Evolutionary conservation across 2,888 invertebrate genomes (phyloP).

Genomic region (Neoitamus cyanurus): DNA sequence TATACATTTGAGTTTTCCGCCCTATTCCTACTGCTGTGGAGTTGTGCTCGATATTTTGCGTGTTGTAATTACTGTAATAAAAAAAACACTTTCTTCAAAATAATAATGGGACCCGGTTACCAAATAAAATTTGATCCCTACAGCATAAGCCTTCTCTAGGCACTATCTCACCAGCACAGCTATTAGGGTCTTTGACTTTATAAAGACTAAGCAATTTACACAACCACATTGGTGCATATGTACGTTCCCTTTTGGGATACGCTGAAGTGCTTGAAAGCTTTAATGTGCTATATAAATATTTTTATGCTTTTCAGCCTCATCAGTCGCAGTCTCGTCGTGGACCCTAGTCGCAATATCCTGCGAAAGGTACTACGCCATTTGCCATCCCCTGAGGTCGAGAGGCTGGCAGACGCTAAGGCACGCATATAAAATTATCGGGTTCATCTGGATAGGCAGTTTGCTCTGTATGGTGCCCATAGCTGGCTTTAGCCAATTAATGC

Average conservation of each 20-base stretch:
- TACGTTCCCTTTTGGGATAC: background rate
- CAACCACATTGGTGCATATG: background rate
- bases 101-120: too few relatives aligned
- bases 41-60: too few relatives aligned
- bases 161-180: too few relatives aligned
- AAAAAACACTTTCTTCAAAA: too few relatives aligned
- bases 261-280: background rate
- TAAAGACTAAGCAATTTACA: too few relatives aligned
- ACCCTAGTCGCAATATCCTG: conserved; percentile 82
- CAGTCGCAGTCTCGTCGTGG: conserved; percentile 81
- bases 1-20: too few relatives aligned
- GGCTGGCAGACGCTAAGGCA: conserved; percentile 82
- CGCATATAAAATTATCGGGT: conserved; percentile 76
- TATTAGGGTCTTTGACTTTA: too few relatives aligned
- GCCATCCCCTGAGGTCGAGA: conserved; percentile 78
- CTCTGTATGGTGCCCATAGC: conserved; percentile 76
- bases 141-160: too few relatives aligned
- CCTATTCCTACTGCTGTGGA: too few relatives aligned
- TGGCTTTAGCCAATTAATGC: conserved; percentile 70
- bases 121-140: too few relatives aligned
- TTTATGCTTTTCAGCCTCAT: conserved; percentile 71
- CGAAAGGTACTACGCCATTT: conserved; percentile 83
- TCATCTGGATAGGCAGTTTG: conserved; percentile 75
- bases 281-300: background rate
- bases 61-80: too few relatives aligned